Base-by-base conservation (phyloP, 2,113 vertebrate species). In the Amphiprion ocellaris region DNA sequence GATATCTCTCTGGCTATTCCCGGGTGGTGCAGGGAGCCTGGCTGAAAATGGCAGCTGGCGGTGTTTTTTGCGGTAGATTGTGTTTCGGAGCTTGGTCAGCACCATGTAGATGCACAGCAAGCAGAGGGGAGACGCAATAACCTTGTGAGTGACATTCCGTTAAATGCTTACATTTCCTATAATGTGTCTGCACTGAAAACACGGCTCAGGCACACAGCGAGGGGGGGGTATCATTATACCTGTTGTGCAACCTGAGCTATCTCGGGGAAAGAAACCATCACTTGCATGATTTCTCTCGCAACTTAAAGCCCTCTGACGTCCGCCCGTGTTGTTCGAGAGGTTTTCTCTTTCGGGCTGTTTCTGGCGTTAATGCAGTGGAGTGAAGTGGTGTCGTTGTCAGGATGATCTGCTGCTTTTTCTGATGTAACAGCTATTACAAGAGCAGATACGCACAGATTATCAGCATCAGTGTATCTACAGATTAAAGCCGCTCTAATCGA, bases 101-200 rank as follows among this genome's bases (percentile, higher is more conserved):
- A 93, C 67, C 89, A 83, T 91, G 89, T 85, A 91, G 92, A 92
- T 92, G 91, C 90, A 77, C 84, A 87, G 92, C 92, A 87, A 92
- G 91, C 86, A 89, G 83, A 69, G 69, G 62, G 75, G 78, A 77
- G 86, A 91, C 79, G 85, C 85, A 83, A 59, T 95, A 92, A 95
- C 95, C 94, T 95, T 94, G 92, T 88, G 90, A 93, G 91, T 93
- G 93, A 93, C 93, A 92, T 95, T 93, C 84, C n/a, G 74, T 92
- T 93, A 87, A 95, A 92, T 73, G 87, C 89, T 90, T 92, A 90
- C 91, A 92, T 93, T 91, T 92, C 87, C 89, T 85, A 85, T 92
- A 89, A 88, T 87, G 86, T 49, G 74, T 69, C 67, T 78, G 74
- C 21, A 23, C 56, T 70, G 82, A 90, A 89, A 92, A 94, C 91